phyloP scores from a whole-genome alignment of 2,797 vertebrate species.

The Crax fasciolata region DNA sequence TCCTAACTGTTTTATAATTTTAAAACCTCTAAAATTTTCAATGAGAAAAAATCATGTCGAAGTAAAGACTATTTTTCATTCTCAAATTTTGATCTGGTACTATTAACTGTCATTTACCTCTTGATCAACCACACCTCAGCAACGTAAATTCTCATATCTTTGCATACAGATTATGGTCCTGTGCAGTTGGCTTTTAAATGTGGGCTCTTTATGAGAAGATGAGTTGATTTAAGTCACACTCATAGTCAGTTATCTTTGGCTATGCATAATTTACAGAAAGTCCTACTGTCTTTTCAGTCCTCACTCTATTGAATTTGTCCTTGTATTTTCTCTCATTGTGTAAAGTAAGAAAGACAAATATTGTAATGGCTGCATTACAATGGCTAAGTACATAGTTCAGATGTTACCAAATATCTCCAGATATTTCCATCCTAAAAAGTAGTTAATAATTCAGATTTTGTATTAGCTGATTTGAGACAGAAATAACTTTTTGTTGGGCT shows the following conservation, averaged over 20 bases:
- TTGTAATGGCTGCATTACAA: background rate
- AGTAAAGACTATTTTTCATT: background rate
- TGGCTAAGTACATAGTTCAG: background rate
- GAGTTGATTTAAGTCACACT: background rate
- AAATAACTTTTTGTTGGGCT: background rate
- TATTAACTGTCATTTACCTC: background rate
- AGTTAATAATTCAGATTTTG: background rate
- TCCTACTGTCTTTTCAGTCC: background rate
- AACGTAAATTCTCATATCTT: background rate
- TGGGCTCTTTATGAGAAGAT: background rate
- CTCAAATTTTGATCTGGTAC: background rate
- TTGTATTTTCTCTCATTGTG: rapidly evolving
- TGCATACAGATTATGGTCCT: rapidly evolving
- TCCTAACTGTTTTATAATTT: background rate
- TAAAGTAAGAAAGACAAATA: background rate
- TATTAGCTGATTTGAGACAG: background rate
- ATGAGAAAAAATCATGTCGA: background rate
- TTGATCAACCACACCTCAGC: background rate
- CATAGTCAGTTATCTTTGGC: background rate
- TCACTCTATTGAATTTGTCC: background rate
- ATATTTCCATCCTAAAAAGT: background rate
- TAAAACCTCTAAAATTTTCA: background rate
- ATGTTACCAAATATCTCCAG: background rate
- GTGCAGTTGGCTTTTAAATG: background rate
- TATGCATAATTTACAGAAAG: background rate